Conservation (phyloP, 2,888 invertebrate species). For the Synergus umbraculus region DNA sequence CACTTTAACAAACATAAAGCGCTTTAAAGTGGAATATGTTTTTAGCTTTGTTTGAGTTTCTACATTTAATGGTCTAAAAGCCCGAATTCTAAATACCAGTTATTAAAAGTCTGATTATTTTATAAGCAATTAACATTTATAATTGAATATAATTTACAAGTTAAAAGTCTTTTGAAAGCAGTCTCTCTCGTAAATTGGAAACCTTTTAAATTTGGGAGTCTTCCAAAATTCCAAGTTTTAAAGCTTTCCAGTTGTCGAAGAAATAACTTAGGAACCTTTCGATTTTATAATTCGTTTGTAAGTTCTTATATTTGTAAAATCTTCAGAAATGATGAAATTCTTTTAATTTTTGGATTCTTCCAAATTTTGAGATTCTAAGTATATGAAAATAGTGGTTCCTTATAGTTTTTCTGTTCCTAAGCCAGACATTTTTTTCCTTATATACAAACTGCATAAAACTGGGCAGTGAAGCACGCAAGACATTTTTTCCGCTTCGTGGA, state of each 20-base stretch:
- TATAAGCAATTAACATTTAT: background rate
- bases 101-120: background rate
- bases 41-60: background rate
- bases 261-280: too few relatives aligned
- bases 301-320: too few relatives aligned
- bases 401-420: background rate
- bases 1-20: slow-evolving; percentile 4
- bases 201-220: too few relatives aligned
- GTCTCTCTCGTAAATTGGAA: too few relatives aligned
- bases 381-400: too few relatives aligned
- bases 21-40: background rate
- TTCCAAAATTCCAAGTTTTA: too few relatives aligned
- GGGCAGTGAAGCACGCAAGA: background rate
- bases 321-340: too few relatives aligned
- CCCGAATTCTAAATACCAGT: background rate
- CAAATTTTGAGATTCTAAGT: too few relatives aligned
- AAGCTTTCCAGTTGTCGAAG: too few relatives aligned
- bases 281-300: too few relatives aligned
- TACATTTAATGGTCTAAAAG: background rate
- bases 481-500: background rate
- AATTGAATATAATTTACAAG: background rate
- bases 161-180: too few relatives aligned
- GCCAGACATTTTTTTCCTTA: background rate
- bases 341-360: too few relatives aligned
- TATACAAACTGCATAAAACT: background rate